These are phyloP conservation scores for Aphidius colemani DNA, from an alignment of 2,888 invertebrate species.

Conservation along the genomic window DNA sequence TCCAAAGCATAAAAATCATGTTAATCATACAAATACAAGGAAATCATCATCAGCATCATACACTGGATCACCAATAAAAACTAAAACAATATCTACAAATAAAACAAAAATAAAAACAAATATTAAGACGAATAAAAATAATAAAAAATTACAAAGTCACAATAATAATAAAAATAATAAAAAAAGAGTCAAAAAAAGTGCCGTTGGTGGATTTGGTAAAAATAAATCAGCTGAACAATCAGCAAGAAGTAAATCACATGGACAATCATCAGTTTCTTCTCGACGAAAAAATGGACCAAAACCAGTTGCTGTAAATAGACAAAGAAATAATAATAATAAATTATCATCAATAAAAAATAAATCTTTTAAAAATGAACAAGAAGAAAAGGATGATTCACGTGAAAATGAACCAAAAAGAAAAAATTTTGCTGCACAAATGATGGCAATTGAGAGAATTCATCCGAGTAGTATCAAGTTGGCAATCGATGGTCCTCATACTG, in stretches of 20 bases:
- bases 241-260: not conserved
- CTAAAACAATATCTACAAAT: too few relatives aligned
- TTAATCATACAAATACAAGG: not conserved
- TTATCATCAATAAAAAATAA: not conserved
- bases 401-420: conserved; percentile 26
- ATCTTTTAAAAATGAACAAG: not conserved
- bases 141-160: too few relatives aligned
- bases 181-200: conserved; percentile 5
- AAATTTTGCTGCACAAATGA: conserved; percentile 27
- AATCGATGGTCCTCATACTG: conserved; percentile 80
- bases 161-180: not conserved
- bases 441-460: conserved; percentile 61
- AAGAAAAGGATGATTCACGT: conserved; percentile 23
- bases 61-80: too few relatives aligned
- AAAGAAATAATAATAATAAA: not conserved
- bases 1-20: not conserved
- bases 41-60: too few relatives aligned
- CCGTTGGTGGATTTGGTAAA: not conserved
- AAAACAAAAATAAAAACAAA: not conserved
- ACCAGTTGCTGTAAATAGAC: not conserved
- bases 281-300: not conserved
- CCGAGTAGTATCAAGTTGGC: conserved; percentile 78
- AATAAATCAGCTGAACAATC: not conserved
- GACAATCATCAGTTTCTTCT: conserved; percentile 2
- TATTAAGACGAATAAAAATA: too few relatives aligned